Evolutionary conservation across 2,113 vertebrate species (phyloP).

Genomic region (Herpailurus yagouaroundi): DNA sequence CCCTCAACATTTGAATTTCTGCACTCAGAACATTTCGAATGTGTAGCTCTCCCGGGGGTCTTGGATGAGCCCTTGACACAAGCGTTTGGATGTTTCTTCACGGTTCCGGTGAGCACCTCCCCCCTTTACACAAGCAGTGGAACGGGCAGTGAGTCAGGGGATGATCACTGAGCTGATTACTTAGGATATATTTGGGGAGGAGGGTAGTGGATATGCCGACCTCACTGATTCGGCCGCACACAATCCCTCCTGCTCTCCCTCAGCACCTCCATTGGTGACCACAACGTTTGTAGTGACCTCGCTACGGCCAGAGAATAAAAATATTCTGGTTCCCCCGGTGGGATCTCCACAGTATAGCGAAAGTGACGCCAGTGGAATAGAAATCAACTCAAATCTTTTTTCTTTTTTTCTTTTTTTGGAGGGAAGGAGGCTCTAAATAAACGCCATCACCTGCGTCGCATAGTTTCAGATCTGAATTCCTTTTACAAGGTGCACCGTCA

Average conservation of each 20-base stretch:
- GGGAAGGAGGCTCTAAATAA: neutral
- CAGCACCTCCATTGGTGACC: fast-evolving
- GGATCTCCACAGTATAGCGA: fast-evolving
- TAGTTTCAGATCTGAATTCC: neutral
- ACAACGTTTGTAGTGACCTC: neutral
- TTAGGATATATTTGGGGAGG: fast-evolving
- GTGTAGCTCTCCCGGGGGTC: neutral
- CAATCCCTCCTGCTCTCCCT: neutral
- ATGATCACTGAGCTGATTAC: fast-evolving
- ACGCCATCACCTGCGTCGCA: neutral
- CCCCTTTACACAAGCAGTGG: fast-evolving
- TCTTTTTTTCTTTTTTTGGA: neutral
- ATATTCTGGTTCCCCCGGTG: fast-evolving
- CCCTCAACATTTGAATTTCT: too few relatives aligned
- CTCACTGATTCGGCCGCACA: fast-evolving
- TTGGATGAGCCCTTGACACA: neutral
- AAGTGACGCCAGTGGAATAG: fast-evolving
- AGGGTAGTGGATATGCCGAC: fast-evolving
- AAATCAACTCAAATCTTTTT: neutral
- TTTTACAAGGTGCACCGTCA: fast-evolving
- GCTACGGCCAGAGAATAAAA: neutral
- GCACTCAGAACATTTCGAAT: neutral
- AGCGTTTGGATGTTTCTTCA: neutral
- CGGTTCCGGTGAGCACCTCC: too few relatives aligned
- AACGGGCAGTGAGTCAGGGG: fast-evolving